phyloP scores from a whole-genome alignment of 92 coral and sea anemone species.

The Phenganax subtilis region DNA sequence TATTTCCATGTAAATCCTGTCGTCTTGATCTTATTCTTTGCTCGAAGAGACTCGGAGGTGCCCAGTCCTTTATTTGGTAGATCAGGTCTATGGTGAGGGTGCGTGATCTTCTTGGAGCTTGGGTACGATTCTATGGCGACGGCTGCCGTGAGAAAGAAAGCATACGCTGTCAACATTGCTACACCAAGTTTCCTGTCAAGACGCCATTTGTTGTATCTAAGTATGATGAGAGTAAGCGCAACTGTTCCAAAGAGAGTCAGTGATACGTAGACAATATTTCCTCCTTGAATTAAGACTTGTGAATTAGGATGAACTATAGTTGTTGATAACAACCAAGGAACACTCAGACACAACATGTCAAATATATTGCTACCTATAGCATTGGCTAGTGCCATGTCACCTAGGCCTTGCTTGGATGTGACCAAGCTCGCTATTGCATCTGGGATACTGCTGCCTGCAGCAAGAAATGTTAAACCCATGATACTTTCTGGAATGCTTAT shows the following conservation, averaged over 20 bases:
- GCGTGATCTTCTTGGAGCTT: conserved; percentile 54
- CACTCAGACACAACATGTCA: conserved; percentile 84
- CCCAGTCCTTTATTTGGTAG: conserved; percentile 84
- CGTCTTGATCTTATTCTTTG: conserved; percentile 44
- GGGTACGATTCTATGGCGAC: conserved; percentile 87
- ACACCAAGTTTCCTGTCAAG: conserved; percentile 77
- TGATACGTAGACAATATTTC: conserved; percentile 79
- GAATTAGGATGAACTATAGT: conserved; percentile 84
- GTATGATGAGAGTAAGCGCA: conserved; percentile 54
- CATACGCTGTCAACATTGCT: conserved; percentile 63
- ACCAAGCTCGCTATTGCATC: conserved; percentile 96
- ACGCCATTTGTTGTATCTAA: conserved; percentile 73
- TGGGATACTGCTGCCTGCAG: conserved; percentile 99
- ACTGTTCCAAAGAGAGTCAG: conserved; percentile 90
- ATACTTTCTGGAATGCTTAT: conserved; percentile 95
- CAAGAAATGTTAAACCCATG: conserved; percentile 95
- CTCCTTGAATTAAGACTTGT: conserved; percentile 86
- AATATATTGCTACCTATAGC: conserved; percentile 96
- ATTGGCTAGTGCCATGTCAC: conserved; percentile 99
- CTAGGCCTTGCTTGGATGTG: conserved; percentile 95
- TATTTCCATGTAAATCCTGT: conserved; percentile 42
- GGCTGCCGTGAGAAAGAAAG: conserved; percentile 68
- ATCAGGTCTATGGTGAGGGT: conserved; percentile 83
- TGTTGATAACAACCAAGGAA: conserved; percentile 96
- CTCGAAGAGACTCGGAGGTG: conserved; percentile 51